phyloP scores from a whole-genome alignment of 2,888 invertebrate genomes.

The Agelastica alni region DNA sequence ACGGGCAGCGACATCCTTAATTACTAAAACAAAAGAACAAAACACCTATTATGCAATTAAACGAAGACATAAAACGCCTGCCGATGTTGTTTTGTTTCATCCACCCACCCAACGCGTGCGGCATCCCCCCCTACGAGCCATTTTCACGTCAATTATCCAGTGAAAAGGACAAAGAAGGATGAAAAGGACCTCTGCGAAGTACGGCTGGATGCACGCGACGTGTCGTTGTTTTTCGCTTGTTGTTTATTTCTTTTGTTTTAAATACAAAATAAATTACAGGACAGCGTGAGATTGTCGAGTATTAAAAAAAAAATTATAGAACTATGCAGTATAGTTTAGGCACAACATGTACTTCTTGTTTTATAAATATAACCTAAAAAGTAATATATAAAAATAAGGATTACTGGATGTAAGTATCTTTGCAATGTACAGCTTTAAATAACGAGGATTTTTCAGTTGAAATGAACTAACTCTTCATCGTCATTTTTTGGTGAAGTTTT shows the following conservation, averaged over 20 bases:
- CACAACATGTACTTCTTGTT: no score
- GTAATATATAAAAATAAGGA: no score
- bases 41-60: conserved; percentile 47
- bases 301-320: not conserved
- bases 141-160: conserved; percentile 42
- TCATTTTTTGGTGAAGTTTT: no score
- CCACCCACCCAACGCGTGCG: conserved; percentile 43
- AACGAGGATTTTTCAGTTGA: no score
- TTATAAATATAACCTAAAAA: no score
- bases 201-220: conserved; percentile 38
- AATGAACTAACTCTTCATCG: no score
- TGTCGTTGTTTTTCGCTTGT: conserved; percentile 25
- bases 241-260: conserved; percentile 22
- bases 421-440: no score
- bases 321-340: no score
- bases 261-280: not conserved
- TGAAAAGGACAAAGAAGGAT: conserved; percentile 32
- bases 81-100: conserved; percentile 39
- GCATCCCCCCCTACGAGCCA: conserved; percentile 35
- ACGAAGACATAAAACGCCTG: conserved; percentile 31
- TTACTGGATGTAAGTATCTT: no score
- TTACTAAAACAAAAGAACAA: conserved; percentile 42
- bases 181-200: conserved; percentile 31
- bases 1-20: conserved; percentile 36
- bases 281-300: conserved; percentile 17